phyloP scores from a whole-genome alignment of 2,888 invertebrate species.

The Crossocerus cetratus region DNA sequence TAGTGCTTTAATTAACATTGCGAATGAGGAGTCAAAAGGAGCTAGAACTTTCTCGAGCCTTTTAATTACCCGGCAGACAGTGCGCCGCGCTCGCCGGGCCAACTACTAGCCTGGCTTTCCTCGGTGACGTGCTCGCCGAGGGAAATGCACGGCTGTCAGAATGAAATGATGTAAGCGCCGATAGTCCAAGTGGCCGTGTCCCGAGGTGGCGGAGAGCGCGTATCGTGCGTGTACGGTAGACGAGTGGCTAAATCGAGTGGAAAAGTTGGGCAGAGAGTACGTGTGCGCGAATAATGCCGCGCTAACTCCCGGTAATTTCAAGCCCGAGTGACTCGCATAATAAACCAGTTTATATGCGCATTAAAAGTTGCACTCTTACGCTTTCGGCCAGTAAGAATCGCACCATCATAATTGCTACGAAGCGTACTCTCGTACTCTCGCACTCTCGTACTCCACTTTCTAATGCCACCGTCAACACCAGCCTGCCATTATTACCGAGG shows the following conservation, averaged over 20 bases:
- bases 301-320: conserved; percentile 51
- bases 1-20: conserved; percentile 15
- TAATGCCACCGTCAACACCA: conserved; percentile 31
- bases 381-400: conserved; percentile 36
- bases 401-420: conserved; percentile 41
- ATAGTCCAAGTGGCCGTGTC: not conserved
- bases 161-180: not conserved
- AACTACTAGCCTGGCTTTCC: not conserved
- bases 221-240: not conserved
- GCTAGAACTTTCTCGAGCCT: not conserved
- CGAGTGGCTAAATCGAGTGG: not conserved
- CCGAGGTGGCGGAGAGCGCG: not conserved
- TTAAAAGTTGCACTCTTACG: conserved; percentile 38
- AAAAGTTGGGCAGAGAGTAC: conserved; percentile 10
- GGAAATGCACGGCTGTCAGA: not conserved
- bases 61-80: conserved; percentile 5
- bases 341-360: conserved; percentile 46
- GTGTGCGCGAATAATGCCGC: conserved; percentile 16
- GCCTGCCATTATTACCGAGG: not conserved
- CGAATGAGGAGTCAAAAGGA: not conserved
- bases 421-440: conserved; percentile 18
- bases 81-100: not conserved
- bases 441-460: conserved; percentile 55
- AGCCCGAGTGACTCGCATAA: conserved; percentile 46
- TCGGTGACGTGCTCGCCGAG: not conserved